Conservation (phyloP, 2,888 invertebrate genomes). For the Pinctada fucata region DNA sequence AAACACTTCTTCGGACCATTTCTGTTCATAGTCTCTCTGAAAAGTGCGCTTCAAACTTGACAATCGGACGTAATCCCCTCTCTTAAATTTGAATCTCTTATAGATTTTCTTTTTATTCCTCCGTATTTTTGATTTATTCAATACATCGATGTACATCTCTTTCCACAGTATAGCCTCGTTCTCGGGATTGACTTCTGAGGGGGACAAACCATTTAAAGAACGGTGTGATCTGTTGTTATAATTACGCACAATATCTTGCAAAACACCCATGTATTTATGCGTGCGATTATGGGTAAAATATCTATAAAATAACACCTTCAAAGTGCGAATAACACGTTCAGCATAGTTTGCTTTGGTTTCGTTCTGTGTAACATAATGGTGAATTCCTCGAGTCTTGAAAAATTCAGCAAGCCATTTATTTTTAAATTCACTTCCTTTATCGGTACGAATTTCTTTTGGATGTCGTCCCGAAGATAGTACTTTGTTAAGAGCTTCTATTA, state of each 20-base stretch:
- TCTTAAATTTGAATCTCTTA: conserved; percentile 36
- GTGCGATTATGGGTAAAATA: conserved; percentile 36
- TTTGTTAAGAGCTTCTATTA: no score
- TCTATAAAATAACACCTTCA: conserved; percentile 34
- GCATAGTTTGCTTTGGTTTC: conserved; percentile 35
- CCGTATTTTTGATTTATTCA: conserved; percentile 16
- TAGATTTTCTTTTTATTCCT: conserved; percentile 7
- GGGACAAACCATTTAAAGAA: conserved; percentile 12
- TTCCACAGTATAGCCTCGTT: conserved; percentile 10
- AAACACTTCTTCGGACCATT: background rate
- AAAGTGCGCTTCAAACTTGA: conserved; percentile 9
- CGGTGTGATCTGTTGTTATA: conserved; percentile 26
- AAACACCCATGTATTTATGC: conserved; percentile 27
- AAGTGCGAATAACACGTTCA: conserved; percentile 34
- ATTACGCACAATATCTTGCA: conserved; percentile 7
- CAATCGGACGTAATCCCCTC: conserved; percentile 32
- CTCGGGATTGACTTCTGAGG: conserved; percentile 1
- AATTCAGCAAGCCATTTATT: conserved; percentile 28
- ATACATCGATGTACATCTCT: conserved; percentile 18
- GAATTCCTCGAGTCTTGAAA: background rate
- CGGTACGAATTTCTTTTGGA: background rate
- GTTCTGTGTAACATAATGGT: no score
- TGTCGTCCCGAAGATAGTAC: no score
- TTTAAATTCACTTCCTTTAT: background rate
- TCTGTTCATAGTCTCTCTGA: no score